Evolutionary conservation across 2,888 invertebrate species (phyloP).

Genomic region (Tyria jacobaeae): DNA sequence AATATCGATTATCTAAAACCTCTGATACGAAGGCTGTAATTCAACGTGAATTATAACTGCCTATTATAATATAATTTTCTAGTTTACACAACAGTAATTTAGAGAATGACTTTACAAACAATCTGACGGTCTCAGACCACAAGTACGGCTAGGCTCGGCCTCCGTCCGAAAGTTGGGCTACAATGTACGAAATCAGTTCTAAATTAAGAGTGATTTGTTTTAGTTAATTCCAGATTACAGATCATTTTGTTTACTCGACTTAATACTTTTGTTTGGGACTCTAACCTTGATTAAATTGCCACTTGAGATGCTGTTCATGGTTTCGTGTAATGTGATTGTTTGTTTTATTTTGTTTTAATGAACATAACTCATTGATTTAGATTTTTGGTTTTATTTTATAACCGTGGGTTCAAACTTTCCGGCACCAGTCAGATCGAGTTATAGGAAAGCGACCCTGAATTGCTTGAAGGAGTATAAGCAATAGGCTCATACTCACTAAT

Average conservation of each 20-base stretch:
- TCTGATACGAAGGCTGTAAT: neutral
- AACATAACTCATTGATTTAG: neutral
- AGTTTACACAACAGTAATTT: neutral
- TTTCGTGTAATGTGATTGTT: constrained; percentile 11
- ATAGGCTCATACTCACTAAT: too few relatives aligned
- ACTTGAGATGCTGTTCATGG: constrained; percentile 14
- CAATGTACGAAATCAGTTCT: constrained; percentile 15
- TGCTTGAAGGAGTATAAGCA: too few relatives aligned
- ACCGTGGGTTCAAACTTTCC: too few relatives aligned
- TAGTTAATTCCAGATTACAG: constrained; percentile 27
- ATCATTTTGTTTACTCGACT: constrained; percentile 18
- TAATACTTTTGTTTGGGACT: constrained; percentile 18
- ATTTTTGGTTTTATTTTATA: too few relatives aligned
- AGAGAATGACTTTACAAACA: constrained; percentile 16
- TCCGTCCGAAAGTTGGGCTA: constrained; percentile 13
- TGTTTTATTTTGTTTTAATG: constrained; percentile 7
- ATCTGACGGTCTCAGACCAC: constrained; percentile 16
- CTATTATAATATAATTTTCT: constrained; percentile 7
- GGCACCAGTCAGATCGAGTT: too few relatives aligned
- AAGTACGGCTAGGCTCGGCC: constrained; percentile 16
- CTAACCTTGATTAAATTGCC: constrained; percentile 23
- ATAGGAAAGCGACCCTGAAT: too few relatives aligned
- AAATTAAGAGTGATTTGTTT: constrained; percentile 26
- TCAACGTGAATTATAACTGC: neutral
- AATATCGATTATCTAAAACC: neutral